Percentiles rank a stretch among this genome's conserved stretches.
These are phyloP conservation scores for Pseudoatta argentina DNA, from an alignment of 1,140 invertebrate genomes.

Conservation along the genomic window DNA sequence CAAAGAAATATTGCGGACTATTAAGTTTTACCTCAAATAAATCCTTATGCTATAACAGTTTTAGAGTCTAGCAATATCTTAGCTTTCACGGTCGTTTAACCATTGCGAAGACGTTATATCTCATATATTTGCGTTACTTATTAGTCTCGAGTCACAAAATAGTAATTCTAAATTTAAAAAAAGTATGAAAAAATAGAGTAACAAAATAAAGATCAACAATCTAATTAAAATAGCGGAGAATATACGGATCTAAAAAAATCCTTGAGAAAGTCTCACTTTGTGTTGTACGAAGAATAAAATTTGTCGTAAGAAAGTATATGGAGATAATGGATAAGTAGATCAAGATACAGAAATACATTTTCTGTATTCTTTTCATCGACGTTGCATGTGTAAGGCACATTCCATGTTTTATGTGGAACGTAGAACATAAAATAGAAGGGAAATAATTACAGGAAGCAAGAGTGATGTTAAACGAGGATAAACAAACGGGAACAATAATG, in stretches of 20 bases:
- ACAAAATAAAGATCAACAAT: conserved; percentile 18
- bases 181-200: not conserved
- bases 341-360: conserved; percentile 28
- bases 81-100: conserved; percentile 18
- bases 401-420: not conserved
- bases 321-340: conserved; percentile 41
- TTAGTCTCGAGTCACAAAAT: not conserved
- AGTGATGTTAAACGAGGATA: not conserved
- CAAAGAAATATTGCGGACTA: not conserved
- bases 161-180: conserved; percentile 21
- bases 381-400: not conserved
- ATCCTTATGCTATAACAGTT: conserved; percentile 21
- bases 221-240: not conserved
- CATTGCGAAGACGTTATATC: conserved; percentile 5
- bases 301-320: not conserved
- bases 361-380: conserved; percentile 13
- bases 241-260: not conserved
- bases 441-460: not conserved
- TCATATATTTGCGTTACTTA: not conserved
- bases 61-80: conserved; percentile 28
- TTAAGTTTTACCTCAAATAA: conserved; percentile 45
- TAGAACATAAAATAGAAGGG: not conserved
- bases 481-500: conserved; percentile 18
- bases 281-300: not conserved
- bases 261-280: not conserved